phyloP scores from a whole-genome alignment of 2,888 invertebrate genomes.

The Lomographa bimaculata region DNA sequence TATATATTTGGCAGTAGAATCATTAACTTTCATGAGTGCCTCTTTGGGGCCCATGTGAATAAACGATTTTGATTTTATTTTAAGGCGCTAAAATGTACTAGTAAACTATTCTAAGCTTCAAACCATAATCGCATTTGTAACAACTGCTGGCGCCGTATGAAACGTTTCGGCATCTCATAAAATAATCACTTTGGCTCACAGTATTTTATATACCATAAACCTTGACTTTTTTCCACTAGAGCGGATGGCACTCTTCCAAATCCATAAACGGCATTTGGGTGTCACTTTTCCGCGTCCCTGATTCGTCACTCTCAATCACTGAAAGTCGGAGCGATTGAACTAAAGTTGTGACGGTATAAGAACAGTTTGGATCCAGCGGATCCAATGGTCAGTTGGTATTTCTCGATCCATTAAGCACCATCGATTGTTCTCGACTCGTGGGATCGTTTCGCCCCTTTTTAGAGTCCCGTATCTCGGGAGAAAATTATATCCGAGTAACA shows the following conservation, averaged over 20 bases:
- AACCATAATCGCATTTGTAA: too few relatives aligned
- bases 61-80: too few relatives aligned
- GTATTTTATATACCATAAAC: too few relatives aligned
- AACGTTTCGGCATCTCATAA: too few relatives aligned
- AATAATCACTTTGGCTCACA: too few relatives aligned
- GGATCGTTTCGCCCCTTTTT: slow-evolving; percentile 42
- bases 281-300: slow-evolving; percentile 12
- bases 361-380: too few relatives aligned
- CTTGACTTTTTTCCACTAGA: slow-evolving; percentile 7
- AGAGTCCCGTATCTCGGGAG: slow-evolving; percentile 20
- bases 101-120: too few relatives aligned
- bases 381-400: slow-evolving; percentile 62
- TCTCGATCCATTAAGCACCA: slow-evolving; percentile 70
- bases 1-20: too few relatives aligned
- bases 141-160: too few relatives aligned
- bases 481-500: slow-evolving; percentile 18
- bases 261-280: slow-evolving; percentile 12
- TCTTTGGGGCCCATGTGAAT: too few relatives aligned
- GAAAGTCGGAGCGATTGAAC: slow-evolving; percentile 22
- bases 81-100: too few relatives aligned
- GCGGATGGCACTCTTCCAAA: slow-evolving; percentile 19
- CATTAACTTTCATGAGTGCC: too few relatives aligned
- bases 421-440: slow-evolving; percentile 59
- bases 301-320: slow-evolving; percentile 19
- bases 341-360: slow-evolving; percentile 38